Conservation (phyloP, 2,888 invertebrate species). For the Crossocerus cetratus region DNA sequence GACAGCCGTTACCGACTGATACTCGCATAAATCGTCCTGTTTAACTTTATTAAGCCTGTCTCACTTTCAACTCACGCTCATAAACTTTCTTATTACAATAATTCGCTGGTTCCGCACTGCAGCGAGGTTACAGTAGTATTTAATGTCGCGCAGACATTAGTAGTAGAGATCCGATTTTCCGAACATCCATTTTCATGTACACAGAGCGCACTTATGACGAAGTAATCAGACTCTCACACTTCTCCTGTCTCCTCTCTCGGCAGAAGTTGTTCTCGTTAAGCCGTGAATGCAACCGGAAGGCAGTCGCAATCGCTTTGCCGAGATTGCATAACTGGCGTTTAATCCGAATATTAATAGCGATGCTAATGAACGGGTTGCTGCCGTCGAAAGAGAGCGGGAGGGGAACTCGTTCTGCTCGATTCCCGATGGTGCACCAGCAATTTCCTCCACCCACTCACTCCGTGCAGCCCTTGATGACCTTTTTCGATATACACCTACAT, state of each 20-base stretch:
- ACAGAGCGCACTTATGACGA: too few relatives aligned
- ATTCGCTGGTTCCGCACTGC: too few relatives aligned
- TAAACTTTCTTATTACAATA: too few relatives aligned
- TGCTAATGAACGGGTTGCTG: constrained; percentile 55
- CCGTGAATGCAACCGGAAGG: neutral
- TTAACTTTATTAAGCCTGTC: too few relatives aligned
- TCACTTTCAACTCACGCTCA: too few relatives aligned
- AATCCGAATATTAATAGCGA: constrained; percentile 57
- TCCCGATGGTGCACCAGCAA: constrained; percentile 7
- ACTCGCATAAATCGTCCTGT: too few relatives aligned
- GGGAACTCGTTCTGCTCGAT: neutral
- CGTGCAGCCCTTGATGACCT: constrained; percentile 33
- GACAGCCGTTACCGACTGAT: constrained; percentile 3
- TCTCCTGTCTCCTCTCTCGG: too few relatives aligned
- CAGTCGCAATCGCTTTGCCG: constrained; percentile 1
- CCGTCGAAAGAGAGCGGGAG: constrained; percentile 33
- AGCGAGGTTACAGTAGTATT: too few relatives aligned
- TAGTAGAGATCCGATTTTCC: too few relatives aligned
- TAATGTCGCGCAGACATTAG: too few relatives aligned
- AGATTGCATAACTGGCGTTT: constrained; percentile 42
- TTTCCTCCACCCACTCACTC: constrained; percentile 23
- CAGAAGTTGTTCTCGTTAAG: constrained; percentile 19
- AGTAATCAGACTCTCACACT: too few relatives aligned
- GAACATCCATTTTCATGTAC: too few relatives aligned
- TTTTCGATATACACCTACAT: constrained; percentile 17